Percentiles rank a stretch among this genome's conserved stretches.
Conservation (phyloP, 2,888 invertebrate genomes). For the Phorcus lineatus region DNA sequence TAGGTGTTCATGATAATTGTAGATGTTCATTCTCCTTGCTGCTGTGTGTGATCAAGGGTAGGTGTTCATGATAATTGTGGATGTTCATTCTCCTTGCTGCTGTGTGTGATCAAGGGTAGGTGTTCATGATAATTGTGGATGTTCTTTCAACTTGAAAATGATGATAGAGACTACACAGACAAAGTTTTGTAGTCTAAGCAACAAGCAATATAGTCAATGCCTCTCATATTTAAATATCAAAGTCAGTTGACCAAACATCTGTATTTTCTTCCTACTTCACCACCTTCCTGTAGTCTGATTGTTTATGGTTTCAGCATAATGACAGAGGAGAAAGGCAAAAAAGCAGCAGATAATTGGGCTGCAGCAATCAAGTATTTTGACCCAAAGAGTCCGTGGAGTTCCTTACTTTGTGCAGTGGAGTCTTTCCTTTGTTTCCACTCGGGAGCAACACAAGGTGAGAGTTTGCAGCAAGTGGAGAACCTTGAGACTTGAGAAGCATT, state of each 20-base stretch:
- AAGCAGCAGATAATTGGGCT: constrained; percentile 39
- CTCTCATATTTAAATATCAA: too few species aligned
- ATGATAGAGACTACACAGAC: too few species aligned
- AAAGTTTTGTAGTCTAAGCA: too few species aligned
- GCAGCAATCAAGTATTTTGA: constrained; percentile 33
- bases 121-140: neutral
- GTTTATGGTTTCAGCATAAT: constrained; percentile 32
- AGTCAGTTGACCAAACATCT: too few species aligned
- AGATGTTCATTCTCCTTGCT: neutral
- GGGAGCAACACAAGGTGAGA: constrained; percentile 40
- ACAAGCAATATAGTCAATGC: too few species aligned
- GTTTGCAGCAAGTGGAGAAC: neutral
- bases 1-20: neutral
- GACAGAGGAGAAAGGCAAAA: constrained; percentile 33
- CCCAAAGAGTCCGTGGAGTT: constrained; percentile 16
- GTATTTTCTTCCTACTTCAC: too few species aligned
- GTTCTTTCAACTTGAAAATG: too few species aligned
- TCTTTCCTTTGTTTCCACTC: constrained; percentile 49
- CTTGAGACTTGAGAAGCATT: too few species aligned
- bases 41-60: neutral
- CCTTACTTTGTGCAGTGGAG: constrained; percentile 39
- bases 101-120: neutral
- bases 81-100: neutral
- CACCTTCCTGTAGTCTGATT: too few species aligned
- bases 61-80: neutral